Conservation (phyloP, 2,888 invertebrate species). For the Euclidia mi region DNA sequence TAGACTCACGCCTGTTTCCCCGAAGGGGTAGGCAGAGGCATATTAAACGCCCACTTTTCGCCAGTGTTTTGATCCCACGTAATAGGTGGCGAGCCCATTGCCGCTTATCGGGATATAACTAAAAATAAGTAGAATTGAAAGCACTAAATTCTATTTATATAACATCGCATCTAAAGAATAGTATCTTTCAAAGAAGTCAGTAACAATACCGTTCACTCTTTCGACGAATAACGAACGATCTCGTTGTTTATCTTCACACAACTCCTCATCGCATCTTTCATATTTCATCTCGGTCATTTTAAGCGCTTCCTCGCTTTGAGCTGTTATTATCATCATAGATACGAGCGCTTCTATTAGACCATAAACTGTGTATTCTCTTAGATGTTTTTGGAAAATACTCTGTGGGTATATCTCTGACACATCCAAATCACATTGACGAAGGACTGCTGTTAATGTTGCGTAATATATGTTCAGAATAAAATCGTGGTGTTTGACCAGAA, state of each 20-base stretch:
- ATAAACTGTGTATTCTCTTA: conserved; percentile 72
- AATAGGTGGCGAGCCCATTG: too few relatives aligned
- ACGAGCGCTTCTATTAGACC: conserved; percentile 80
- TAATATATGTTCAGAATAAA: conserved; percentile 73
- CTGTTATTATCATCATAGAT: conserved; percentile 82
- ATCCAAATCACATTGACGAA: conserved; percentile 72
- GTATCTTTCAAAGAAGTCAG: conserved; percentile 72
- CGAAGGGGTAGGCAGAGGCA: too few relatives aligned
- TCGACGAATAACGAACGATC: conserved; percentile 65
- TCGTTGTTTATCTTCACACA: conserved; percentile 58
- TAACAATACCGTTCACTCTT: conserved; percentile 76
- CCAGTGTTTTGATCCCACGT: too few relatives aligned
- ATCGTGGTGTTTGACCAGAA: conserved; percentile 69
- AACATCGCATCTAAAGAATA: conserved; percentile 69
- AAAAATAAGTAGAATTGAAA: neutral
- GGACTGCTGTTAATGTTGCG: conserved; percentile 72
- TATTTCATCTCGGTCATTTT: conserved; percentile 77
- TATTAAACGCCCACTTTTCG: too few relatives aligned
- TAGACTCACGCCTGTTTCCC: too few relatives aligned
- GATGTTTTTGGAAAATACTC: conserved; percentile 68
- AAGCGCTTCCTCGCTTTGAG: conserved; percentile 71
- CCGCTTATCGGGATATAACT: neutral
- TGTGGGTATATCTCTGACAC: conserved; percentile 70
- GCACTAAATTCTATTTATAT: conserved; percentile 43
- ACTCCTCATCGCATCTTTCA: conserved; percentile 58